These are phyloP conservation scores for Sciaenops ocellatus DNA, from an alignment of 2,797 vertebrate genomes.

Conservation along the genomic window DNA sequence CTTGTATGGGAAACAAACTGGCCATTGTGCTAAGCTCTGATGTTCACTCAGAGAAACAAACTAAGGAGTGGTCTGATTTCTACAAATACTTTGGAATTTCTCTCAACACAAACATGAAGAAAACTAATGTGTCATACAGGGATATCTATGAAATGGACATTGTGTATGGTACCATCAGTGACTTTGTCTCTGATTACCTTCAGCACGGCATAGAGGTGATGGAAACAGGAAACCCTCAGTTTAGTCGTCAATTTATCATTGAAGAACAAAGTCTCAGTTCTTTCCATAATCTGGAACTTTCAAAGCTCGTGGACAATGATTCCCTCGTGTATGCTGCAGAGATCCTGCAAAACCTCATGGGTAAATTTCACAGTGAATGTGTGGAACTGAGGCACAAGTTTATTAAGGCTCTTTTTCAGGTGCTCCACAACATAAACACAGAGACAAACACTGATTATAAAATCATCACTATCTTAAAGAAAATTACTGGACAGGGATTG, in stretches of 20 bases:
- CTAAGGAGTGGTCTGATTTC: constrained; percentile 47
- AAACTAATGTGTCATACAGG: not conserved
- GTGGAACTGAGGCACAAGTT: not conserved
- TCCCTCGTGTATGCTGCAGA: not conserved
- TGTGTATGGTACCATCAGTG: constrained; percentile 33
- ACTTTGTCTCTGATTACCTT: constrained; percentile 35
- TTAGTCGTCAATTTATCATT: not conserved
- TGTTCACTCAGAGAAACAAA: not conserved
- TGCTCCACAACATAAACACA: constrained; percentile 1
- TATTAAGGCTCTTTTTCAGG: constrained; percentile 10
- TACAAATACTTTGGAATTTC: constrained; percentile 31
- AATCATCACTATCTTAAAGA: constrained; percentile 9
- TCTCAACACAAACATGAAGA: constrained; percentile 2
- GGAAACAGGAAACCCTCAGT: not conserved
- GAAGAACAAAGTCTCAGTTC: constrained; percentile 1
- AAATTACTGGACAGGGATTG: not conserved
- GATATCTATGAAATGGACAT: constrained; percentile 33
- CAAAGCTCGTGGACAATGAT: not conserved
- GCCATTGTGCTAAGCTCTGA: constrained; percentile 40
- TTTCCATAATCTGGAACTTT: not conserved
- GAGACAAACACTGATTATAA: not conserved
- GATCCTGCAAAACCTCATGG: constrained; percentile 15
- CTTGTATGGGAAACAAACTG: constrained; percentile 25
- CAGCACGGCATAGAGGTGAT: not conserved
- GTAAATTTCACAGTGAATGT: not conserved